phyloP scores from a whole-genome alignment of 1,140 invertebrate species.

The Sipha flava region DNA sequence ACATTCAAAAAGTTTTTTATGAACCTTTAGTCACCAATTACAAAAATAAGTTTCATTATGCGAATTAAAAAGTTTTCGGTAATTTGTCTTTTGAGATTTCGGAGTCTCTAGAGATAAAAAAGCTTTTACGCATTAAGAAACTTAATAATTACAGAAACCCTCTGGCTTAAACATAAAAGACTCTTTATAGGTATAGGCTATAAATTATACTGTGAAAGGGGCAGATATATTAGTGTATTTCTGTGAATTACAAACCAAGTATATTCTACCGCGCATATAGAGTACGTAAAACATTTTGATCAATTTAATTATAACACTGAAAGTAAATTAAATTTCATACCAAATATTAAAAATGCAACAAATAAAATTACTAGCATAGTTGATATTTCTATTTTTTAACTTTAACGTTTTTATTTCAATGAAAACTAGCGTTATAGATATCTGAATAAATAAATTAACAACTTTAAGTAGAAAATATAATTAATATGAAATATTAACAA shows the following conservation, averaged over 20 bases:
- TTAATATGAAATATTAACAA: too few species aligned
- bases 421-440: too few species aligned
- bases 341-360: too few species aligned
- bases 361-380: too few species aligned
- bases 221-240: not conserved
- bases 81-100: constrained; percentile 28
- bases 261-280: not conserved
- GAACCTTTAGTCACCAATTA: constrained; percentile 14
- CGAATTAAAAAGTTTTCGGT: constrained; percentile 26
- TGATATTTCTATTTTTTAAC: too few species aligned
- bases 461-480: too few species aligned
- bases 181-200: not conserved
- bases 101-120: constrained; percentile 5
- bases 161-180: not conserved
- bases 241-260: not conserved
- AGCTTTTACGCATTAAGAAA: constrained; percentile 29
- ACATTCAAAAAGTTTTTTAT: not conserved
- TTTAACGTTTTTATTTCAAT: too few species aligned
- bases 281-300: not conserved
- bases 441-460: too few species aligned
- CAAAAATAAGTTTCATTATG: constrained; percentile 13
- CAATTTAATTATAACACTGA: too few species aligned
- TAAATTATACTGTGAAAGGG: not conserved
- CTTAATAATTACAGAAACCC: constrained; percentile 16
- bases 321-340: too few species aligned